Conservation (phyloP, 2,113 vertebrate species). For the Rhabdornis inornatus region DNA sequence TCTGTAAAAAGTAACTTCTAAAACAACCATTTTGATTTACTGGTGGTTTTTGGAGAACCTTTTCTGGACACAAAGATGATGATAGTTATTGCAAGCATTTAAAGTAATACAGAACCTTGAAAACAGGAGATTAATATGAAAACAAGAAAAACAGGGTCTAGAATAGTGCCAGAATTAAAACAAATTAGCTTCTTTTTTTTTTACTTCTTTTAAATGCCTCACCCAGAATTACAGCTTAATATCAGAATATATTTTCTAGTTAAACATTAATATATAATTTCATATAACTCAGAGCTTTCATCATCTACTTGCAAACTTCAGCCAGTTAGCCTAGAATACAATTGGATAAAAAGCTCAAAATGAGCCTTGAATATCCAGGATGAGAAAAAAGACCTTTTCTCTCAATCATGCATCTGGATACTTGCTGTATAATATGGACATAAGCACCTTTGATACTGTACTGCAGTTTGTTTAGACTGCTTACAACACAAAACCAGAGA, state of each 20-base stretch:
- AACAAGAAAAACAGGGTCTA: not conserved
- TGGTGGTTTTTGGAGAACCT: not conserved
- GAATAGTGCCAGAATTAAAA: not conserved
- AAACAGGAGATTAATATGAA: not conserved
- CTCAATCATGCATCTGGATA: not conserved
- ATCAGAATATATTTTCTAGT: not conserved
- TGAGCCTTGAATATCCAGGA: not conserved
- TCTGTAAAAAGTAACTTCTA: not conserved
- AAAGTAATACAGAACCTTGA: not conserved
- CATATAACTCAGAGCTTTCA: not conserved
- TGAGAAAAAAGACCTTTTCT: not conserved
- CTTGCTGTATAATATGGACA: not conserved
- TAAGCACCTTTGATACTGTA: not conserved
- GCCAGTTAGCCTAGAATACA: not conserved
- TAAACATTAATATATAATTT: not conserved
- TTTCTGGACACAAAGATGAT: not conserved
- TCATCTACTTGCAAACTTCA: not conserved
- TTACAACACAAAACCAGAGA: not conserved
- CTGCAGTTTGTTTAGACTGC: not conserved
- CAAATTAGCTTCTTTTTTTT: not conserved
- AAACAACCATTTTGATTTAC: not conserved
- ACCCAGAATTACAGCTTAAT: not conserved
- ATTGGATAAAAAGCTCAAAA: not conserved
- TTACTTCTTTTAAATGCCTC: not conserved
- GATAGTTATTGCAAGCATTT: not conserved